A percentile compares a stretch with the other conserved stretches of the same genome.
Conservation (phyloP, 2,888 invertebrate genomes). For the Minunthozetes semirufus region DNA sequence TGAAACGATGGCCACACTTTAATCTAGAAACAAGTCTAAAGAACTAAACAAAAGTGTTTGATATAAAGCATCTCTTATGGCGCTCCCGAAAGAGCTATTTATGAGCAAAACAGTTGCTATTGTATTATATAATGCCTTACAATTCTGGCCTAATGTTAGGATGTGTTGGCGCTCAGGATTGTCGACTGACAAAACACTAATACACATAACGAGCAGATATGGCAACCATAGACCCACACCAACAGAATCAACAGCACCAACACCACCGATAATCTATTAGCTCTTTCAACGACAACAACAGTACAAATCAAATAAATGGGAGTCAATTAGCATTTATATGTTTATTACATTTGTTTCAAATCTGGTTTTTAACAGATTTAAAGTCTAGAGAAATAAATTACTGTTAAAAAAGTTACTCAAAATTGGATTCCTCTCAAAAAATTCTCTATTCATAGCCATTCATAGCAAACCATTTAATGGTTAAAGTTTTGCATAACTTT, state of each 20-base stretch:
- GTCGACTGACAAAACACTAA: conserved; percentile 7
- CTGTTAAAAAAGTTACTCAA: too few relatives aligned
- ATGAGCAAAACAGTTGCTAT: conserved; percentile 12
- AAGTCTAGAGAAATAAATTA: too few relatives aligned
- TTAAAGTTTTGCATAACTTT: too few relatives aligned
- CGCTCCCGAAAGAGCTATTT: conserved; percentile 27
- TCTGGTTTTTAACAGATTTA: neutral
- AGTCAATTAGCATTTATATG: neutral
- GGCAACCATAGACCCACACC: neutral
- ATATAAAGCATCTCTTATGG: conserved; percentile 19
- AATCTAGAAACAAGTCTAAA: conserved; percentile 15
- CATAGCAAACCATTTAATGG: too few relatives aligned
- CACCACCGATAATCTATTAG: neutral
- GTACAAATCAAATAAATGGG: neutral
- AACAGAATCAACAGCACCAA: neutral
- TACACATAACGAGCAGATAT: neutral
- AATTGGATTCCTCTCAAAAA: too few relatives aligned
- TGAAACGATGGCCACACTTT: conserved; percentile 12
- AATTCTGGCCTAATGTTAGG: conserved; percentile 4
- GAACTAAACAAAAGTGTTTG: neutral
- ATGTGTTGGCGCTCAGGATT: conserved; percentile 6
- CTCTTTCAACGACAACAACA: neutral
- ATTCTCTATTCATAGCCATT: too few relatives aligned
- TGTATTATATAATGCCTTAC: neutral
- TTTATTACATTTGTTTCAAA: neutral